These are phyloP conservation scores for Motacilla tschutschensis DNA, from an alignment of 2,113 vertebrate species.

Conservation along the genomic window DNA sequence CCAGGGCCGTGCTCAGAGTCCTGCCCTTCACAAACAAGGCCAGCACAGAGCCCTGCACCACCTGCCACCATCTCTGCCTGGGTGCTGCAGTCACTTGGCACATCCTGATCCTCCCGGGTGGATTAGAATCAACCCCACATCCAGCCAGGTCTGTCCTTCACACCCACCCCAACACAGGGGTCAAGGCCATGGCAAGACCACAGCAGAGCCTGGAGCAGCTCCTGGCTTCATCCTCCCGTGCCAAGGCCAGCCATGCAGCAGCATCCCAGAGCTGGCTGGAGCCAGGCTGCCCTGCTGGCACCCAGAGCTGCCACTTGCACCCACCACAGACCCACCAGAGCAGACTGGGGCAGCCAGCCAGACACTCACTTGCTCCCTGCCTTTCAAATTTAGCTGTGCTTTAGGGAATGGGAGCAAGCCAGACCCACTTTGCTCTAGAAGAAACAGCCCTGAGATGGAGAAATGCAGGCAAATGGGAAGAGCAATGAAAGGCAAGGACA, in stretches of 20 bases:
- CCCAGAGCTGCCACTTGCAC: neutral
- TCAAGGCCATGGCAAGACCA: neutral
- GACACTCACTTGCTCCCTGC: neutral
- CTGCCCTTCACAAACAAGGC: neutral
- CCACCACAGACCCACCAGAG: neutral
- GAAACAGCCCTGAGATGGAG: neutral
- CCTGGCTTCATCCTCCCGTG: neutral
- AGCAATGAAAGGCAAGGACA: neutral
- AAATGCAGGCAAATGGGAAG: neutral
- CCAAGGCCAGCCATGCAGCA: neutral
- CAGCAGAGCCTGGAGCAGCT: neutral
- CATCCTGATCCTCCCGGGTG: neutral
- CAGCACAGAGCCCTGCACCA: neutral
- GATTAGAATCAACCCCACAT: neutral
- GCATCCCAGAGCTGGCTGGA: neutral
- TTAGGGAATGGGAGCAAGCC: neutral
- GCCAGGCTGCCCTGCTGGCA: neutral
- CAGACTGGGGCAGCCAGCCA: neutral
- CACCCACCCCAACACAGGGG: accelerated
- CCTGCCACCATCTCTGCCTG: neutral
- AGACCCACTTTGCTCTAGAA: constrained; percentile 30
- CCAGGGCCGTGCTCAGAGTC: accelerated
- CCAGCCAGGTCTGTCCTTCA: neutral
- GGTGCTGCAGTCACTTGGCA: neutral
- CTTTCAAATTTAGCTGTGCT: constrained; percentile 47